phyloP scores from a whole-genome alignment of 2,888 invertebrate species.

The Trissoscelio sp. region DNA sequence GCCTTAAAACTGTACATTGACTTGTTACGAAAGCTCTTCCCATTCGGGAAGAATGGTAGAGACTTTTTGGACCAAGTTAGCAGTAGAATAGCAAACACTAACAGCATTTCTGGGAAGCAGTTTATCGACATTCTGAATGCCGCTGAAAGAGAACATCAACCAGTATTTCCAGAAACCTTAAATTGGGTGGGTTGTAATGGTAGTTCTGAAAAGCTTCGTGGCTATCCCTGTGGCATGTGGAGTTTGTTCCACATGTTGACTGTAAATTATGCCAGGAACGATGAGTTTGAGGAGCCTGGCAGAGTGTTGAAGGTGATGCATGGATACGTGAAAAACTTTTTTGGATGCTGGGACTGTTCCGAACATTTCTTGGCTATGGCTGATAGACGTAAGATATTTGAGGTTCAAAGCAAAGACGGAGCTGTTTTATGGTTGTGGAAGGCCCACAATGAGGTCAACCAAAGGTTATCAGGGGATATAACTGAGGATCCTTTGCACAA shows the following conservation, averaged over 20 bases:
- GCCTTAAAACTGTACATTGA: slow-evolving; percentile 90
- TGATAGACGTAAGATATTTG: slow-evolving; percentile 87
- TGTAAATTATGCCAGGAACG: slow-evolving; percentile 85
- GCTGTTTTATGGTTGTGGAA: slow-evolving; percentile 96
- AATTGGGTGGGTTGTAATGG: slow-evolving; percentile 93
- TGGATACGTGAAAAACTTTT: slow-evolving; percentile 95
- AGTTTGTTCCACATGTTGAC: slow-evolving; percentile 96
- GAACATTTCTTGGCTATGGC: slow-evolving; percentile 96
- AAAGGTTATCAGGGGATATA: slow-evolving; percentile 91
- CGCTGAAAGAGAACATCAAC: slow-evolving; percentile 85
- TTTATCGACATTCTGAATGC: slow-evolving; percentile 85
- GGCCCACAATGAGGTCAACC: slow-evolving; percentile 97
- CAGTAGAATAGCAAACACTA: slow-evolving; percentile 85
- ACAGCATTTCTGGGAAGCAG: slow-evolving; percentile 86
- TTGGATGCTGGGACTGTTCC: slow-evolving; percentile 96
- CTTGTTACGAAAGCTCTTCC: slow-evolving; percentile 91
- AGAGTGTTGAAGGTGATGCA: slow-evolving; percentile 92
- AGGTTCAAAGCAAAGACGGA: slow-evolving; percentile 89
- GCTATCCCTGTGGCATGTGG: slow-evolving; percentile 98
- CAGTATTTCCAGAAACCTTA: slow-evolving; percentile 84
- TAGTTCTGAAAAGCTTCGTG: slow-evolving; percentile 89
- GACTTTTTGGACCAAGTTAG: slow-evolving; percentile 84
- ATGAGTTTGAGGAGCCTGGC: slow-evolving; percentile 84
- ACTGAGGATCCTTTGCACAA: slow-evolving; percentile 96
- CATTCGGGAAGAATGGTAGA: slow-evolving; percentile 88